Evolutionary conservation across 2,797 vertebrate species (phyloP).

Genomic region (Momotus momota): DNA sequence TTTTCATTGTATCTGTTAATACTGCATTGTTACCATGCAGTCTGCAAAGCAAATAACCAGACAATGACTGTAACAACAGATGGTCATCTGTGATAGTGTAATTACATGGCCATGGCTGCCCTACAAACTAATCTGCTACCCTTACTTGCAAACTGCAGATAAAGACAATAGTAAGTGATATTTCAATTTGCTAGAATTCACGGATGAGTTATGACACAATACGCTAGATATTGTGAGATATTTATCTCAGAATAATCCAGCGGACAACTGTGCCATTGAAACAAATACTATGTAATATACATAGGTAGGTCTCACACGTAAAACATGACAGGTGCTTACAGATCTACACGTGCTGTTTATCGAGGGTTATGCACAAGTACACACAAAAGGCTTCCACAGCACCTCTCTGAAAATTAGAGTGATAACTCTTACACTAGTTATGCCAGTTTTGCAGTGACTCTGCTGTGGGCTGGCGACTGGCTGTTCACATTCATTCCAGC

Average conservation of each 20-base stretch:
- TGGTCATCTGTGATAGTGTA: constrained; percentile 50
- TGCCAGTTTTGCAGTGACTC: neutral
- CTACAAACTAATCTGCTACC: constrained; percentile 37
- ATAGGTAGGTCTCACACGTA: neutral
- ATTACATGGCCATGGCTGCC: constrained; percentile 21
- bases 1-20: constrained; percentile 59
- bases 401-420: neutral
- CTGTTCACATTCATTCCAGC: neutral
- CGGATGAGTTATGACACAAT: neutral
- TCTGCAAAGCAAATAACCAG: constrained; percentile 49
- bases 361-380: neutral
- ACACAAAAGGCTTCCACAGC: neutral
- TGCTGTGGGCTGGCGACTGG: neutral
- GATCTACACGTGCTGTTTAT: neutral
- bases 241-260: neutral
- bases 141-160: constrained; percentile 22
- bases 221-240: neutral
- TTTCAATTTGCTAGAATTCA: neutral
- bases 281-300: neutral
- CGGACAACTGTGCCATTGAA: neutral
- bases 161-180: constrained; percentile 6
- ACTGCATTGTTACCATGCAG: neutral
- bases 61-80: constrained; percentile 42
- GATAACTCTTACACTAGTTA: neutral
- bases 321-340: neutral